phyloP scores from a whole-genome alignment of 1,140 invertebrate species.

The Brevipalpus yothersi region DNA sequence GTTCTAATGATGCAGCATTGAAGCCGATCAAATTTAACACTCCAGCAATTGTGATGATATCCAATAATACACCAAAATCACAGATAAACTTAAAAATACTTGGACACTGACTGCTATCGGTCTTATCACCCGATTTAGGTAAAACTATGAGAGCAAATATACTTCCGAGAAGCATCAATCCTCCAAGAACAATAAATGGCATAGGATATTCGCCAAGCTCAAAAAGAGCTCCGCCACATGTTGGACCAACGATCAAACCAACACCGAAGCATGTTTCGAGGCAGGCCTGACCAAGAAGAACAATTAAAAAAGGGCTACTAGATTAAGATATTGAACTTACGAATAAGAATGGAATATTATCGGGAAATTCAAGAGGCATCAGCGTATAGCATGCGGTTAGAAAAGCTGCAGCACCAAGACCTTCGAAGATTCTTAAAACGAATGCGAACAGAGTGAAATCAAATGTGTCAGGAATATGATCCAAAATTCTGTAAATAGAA shows the following conservation, averaged over 20 bases:
- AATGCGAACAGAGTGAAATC: slow-evolving; percentile 66
- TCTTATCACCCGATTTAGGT: slow-evolving; percentile 20
- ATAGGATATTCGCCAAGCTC: slow-evolving; percentile 43
- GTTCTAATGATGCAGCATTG: slow-evolving; percentile 19
- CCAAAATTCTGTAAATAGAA: slow-evolving; percentile 32
- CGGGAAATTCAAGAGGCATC: slow-evolving; percentile 73
- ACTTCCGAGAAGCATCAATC: slow-evolving; percentile 42
- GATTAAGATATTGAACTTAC: background rate
- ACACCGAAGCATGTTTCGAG: slow-evolving; percentile 15
- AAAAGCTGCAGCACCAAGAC: slow-evolving; percentile 70
- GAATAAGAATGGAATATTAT: slow-evolving; percentile 67
- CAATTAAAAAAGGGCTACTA: background rate
- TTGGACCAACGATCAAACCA: slow-evolving; percentile 15
- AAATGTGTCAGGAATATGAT: slow-evolving; percentile 48
- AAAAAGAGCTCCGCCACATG: slow-evolving; percentile 13
- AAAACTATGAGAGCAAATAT: slow-evolving; percentile 43
- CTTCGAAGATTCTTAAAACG: slow-evolving; percentile 61
- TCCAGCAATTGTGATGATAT: slow-evolving; percentile 10
- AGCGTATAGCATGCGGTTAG: slow-evolving; percentile 75
- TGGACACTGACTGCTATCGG: slow-evolving; percentile 6
- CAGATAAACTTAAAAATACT: slow-evolving; percentile 9
- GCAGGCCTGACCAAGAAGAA: slow-evolving; percentile 17
- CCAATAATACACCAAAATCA: slow-evolving; percentile 8
- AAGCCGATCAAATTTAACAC: slow-evolving; percentile 17
- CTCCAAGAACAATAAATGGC: slow-evolving; percentile 60